Evolutionary conservation across 2,888 invertebrate species (phyloP).

Genomic region (Cylloceria caligata): DNA sequence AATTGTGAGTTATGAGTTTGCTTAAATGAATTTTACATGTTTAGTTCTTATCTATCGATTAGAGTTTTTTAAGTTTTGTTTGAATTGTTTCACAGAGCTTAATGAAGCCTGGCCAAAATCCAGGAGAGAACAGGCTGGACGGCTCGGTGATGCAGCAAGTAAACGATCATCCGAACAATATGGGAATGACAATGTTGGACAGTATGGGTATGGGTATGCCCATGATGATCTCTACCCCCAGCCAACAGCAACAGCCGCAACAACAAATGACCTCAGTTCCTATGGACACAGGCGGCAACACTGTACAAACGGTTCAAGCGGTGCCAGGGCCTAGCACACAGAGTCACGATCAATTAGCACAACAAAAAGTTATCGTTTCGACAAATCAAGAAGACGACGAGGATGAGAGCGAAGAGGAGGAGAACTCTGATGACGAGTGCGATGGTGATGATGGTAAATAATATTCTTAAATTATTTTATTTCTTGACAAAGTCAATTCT

Average conservation of each 20-base stretch:
- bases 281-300: conserved; percentile 79
- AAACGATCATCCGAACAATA: conserved; percentile 79
- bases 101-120: conserved; percentile 80
- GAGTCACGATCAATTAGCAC: conserved; percentile 76
- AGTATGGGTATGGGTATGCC: conserved; percentile 81
- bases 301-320: conserved; percentile 80
- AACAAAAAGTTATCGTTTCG: conserved; percentile 68
- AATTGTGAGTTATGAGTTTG: background rate
- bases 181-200: conserved; percentile 82
- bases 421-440: conserved; percentile 82
- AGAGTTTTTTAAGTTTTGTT: background rate
- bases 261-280: conserved; percentile 83
- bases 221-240: conserved; percentile 77
- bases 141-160: conserved; percentile 81
- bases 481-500: background rate
- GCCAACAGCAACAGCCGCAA: conserved; percentile 65
- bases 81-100: conserved; percentile 74
- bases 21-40: background rate
- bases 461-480: conserved; percentile 1
- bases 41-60: background rate
- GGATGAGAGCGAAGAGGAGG: conserved; percentile 81
- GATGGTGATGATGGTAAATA: conserved; percentile 81
- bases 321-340: conserved; percentile 81
- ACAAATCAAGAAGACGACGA: conserved; percentile 79
- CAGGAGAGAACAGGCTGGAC: conserved; percentile 81